phyloP scores from a whole-genome alignment of 2,888 invertebrate species.

The Crossocerus cetratus region DNA sequence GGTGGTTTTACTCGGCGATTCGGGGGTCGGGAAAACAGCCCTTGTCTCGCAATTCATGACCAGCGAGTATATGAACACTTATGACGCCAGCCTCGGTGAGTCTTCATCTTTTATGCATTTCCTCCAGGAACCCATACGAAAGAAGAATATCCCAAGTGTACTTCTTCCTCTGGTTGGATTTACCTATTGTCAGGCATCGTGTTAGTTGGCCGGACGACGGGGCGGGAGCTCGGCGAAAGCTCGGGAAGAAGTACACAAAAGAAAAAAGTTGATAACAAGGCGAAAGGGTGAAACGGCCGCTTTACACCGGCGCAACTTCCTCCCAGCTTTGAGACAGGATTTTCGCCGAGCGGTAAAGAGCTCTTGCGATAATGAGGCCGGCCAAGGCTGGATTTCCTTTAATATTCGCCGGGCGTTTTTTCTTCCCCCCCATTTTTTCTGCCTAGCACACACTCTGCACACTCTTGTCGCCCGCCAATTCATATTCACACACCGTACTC shows the following conservation, averaged over 20 bases:
- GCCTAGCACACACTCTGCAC: too few species aligned
- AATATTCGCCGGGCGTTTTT: too few species aligned
- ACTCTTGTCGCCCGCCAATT: too few species aligned
- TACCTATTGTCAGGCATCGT: too few species aligned
- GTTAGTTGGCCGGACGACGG: too few species aligned
- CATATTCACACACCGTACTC: too few species aligned
- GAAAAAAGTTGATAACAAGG: not conserved
- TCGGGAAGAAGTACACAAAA: not conserved
- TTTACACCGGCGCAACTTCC: not conserved
- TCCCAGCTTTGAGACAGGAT: not conserved
- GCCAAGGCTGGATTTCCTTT: not conserved
- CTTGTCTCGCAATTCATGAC: conserved; percentile 96
- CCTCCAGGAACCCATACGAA: not conserved
- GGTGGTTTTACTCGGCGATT: conserved; percentile 90
- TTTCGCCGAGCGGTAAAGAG: not conserved
- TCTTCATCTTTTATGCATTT: not conserved
- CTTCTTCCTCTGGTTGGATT: not conserved
- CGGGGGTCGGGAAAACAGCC: conserved; percentile 94
- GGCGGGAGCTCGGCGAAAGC: too few species aligned
- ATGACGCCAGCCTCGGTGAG: conserved; percentile 92
- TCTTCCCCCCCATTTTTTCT: too few species aligned
- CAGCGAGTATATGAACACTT: conserved; percentile 96
- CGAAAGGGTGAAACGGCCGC: not conserved
- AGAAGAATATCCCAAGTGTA: not conserved
- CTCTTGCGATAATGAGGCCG: not conserved